phyloP scores from a whole-genome alignment of 2,113 vertebrate species.

The Istiophorus platypterus region DNA sequence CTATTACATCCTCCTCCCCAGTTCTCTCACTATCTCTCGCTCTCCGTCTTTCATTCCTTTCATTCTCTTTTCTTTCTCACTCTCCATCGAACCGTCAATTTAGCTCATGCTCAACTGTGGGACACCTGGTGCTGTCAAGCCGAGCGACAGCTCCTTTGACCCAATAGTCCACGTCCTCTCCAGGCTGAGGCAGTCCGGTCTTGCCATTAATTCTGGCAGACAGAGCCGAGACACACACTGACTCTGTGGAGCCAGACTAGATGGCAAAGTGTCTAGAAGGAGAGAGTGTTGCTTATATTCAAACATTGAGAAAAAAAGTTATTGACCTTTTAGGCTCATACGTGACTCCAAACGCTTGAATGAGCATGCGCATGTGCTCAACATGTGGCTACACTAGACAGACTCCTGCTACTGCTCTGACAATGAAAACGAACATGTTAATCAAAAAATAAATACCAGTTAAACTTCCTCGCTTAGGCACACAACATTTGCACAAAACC shows the following conservation, averaged over 20 bases:
- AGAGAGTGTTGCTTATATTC: constrained; percentile 9
- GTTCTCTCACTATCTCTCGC: constrained; percentile 17
- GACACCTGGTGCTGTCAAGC: constrained; percentile 89
- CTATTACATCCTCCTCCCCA: background rate
- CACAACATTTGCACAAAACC: background rate
- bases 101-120: constrained; percentile 86
- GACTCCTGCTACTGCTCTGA: background rate
- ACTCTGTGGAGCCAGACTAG: constrained; percentile 43
- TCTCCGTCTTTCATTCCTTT: constrained; percentile 46
- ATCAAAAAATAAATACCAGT: background rate
- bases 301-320: constrained; percentile 17
- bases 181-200: constrained; percentile 68
- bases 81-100: constrained; percentile 78
- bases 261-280: constrained; percentile 11
- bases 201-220: constrained; percentile 70
- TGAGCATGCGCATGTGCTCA: background rate
- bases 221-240: constrained; percentile 34
- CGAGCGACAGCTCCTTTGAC: constrained; percentile 82
- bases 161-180: constrained; percentile 77
- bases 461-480: background rate
- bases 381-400: background rate
- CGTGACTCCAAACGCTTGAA: background rate
- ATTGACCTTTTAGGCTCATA: background rate
- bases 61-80: constrained; percentile 30
- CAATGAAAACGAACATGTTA: background rate